Conservation (phyloP, 2,113 vertebrate genomes). For the Corythornis madagascariensis region DNA sequence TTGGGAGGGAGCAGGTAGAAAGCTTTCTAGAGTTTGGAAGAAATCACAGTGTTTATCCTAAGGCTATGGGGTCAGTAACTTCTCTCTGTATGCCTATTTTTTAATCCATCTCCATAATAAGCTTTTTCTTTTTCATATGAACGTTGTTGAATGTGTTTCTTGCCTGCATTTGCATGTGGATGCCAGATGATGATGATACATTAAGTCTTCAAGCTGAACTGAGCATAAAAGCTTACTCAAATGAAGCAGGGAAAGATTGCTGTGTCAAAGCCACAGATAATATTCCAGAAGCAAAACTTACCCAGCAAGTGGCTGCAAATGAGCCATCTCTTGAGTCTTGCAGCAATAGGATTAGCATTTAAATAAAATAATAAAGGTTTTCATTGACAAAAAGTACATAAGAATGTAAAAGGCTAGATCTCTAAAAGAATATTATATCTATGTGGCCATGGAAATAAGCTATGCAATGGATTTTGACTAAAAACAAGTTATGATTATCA, state of each 20-base stretch:
- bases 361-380: neutral
- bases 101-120: neutral
- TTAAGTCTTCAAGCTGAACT: neutral
- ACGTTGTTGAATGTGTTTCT: neutral
- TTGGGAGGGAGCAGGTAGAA: neutral
- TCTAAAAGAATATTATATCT: neutral
- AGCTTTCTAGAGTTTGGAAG: neutral
- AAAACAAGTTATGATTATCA: neutral
- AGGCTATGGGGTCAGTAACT: neutral
- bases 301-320: neutral
- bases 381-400: neutral
- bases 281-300: neutral
- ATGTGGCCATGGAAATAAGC: neutral
- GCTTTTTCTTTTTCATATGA: neutral
- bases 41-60: neutral
- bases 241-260: constrained; percentile 11
- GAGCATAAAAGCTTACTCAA: neutral
- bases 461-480: neutral
- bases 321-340: neutral
- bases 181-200: neutral
- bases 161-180: neutral
- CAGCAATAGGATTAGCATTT: neutral
- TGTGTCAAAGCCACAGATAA: neutral
- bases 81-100: neutral
- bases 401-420: neutral